Percentiles rank a stretch among this genome's conserved stretches.
Evolutionary conservation across 2,888 invertebrate species (phyloP).

Genomic region (Priocnemis perturbator): DNA sequence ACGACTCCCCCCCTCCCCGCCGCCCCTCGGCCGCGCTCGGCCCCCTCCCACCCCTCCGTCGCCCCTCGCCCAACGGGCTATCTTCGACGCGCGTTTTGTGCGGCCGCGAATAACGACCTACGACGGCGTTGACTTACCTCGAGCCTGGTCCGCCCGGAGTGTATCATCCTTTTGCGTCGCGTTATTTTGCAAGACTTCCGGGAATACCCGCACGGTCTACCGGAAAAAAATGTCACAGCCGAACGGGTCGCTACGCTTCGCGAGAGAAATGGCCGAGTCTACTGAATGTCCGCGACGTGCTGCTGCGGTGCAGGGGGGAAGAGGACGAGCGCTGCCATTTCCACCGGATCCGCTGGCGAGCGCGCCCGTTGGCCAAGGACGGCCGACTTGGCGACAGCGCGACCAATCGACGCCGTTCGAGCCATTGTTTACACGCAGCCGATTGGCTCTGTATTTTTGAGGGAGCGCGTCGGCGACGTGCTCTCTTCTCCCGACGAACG

Average conservation of each 20-base stretch:
- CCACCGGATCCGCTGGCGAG: conserved; percentile 16
- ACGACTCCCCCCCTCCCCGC: conserved; percentile 34
- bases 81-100: conserved; percentile 51
- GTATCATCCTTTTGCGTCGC: conserved; percentile 76
- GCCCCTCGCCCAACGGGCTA: conserved; percentile 18
- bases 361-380: conserved; percentile 48
- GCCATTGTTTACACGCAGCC: conserved; percentile 67
- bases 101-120: conserved; percentile 21
- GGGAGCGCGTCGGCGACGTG: conserved; percentile 41
- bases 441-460: conserved; percentile 65
- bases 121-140: conserved; percentile 67
- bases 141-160: conserved; percentile 75
- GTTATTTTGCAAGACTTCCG: conserved; percentile 73
- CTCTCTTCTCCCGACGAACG: conserved; percentile 8
- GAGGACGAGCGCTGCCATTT: conserved; percentile 48
- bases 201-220: conserved; percentile 66
- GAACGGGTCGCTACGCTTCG: conserved; percentile 60
- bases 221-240: conserved; percentile 50
- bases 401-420: conserved; percentile 57
- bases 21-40: conserved; percentile 33
- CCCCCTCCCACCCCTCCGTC: conserved; percentile 43
- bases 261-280: conserved; percentile 75
- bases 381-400: conserved; percentile 70
- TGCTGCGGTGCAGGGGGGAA: conserved; percentile 40
- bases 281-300: conserved; percentile 60